A percentile compares a stretch with the other conserved stretches of the same genome.
These are phyloP conservation scores for Eupithecia inturbata DNA, from an alignment of 2,888 invertebrate genomes.

Conservation along the genomic window DNA sequence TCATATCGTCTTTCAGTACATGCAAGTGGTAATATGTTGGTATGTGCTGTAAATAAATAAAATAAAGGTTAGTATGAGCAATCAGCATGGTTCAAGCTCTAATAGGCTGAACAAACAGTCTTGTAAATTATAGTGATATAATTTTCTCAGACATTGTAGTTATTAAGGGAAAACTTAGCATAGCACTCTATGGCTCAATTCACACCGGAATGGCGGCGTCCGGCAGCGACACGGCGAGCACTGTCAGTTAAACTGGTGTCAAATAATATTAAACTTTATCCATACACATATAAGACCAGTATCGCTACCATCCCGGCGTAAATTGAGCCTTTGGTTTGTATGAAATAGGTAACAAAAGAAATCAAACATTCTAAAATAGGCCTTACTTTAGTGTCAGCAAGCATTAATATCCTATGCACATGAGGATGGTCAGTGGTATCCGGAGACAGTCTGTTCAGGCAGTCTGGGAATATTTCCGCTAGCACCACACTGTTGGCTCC, in stretches of 20 bases:
- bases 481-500: conserved; percentile 85
- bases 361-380: neutral
- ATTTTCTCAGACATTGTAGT: neutral
- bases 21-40: conserved; percentile 72
- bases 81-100: neutral
- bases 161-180: neutral
- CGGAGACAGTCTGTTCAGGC: conserved; percentile 82
- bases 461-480: conserved; percentile 87
- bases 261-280: no score
- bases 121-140: neutral
- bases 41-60: conserved; percentile 63
- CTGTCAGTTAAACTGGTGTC: no score
- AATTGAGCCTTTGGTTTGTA: neutral
- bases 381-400: conserved; percentile 86
- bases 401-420: conserved; percentile 85
- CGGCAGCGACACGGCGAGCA: no score
- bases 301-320: neutral
- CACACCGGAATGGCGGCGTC: neutral
- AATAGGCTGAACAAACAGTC: neutral
- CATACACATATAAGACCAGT: neutral
- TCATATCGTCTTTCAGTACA: conserved; percentile 66
- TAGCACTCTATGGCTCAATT: neutral
- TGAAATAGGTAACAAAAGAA: neutral
- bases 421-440: conserved; percentile 83
- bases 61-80: neutral